Conservation (phyloP, 2,797 vertebrate genomes). For the Myiotriccus ornatus region DNA sequence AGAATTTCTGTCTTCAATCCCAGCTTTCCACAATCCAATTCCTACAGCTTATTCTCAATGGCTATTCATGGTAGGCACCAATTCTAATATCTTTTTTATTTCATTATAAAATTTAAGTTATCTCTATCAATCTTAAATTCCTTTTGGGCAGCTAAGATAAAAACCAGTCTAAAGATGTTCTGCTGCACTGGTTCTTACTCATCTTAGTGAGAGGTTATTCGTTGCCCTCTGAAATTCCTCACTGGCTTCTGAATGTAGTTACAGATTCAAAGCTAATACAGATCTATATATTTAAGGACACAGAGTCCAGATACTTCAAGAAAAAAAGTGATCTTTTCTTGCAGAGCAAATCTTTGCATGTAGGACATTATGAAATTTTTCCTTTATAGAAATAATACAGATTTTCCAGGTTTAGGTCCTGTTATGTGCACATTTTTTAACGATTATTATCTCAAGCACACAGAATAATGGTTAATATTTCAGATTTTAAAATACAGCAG, state of each 20-base stretch:
- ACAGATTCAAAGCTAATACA: not conserved
- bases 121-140: slow-evolving; percentile 8
- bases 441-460: slow-evolving; percentile 30
- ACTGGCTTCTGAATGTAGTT: not conserved
- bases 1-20: not conserved
- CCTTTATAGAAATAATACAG: slow-evolving; percentile 13
- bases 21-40: not conserved
- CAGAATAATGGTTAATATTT: slow-evolving; percentile 59
- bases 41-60: not conserved
- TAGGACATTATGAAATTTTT: not conserved
- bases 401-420: not conserved
- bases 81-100: not conserved
- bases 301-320: not conserved
- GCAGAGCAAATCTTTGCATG: not conserved
- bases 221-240: slow-evolving; percentile 11
- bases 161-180: slow-evolving; percentile 6
- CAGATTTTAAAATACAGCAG: slow-evolving; percentile 60
- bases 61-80: not conserved
- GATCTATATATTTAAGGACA: not conserved
- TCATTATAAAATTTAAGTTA: not conserved
- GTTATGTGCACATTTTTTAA: not conserved
- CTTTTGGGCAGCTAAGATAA: not conserved
- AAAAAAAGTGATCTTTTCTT: not conserved
- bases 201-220: not conserved
- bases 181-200: not conserved